A percentile compares a stretch with the other conserved stretches of the same genome.
These are phyloP conservation scores for Cydia splendana DNA, from an alignment of 1,140 invertebrate species.

Conservation along the genomic window DNA sequence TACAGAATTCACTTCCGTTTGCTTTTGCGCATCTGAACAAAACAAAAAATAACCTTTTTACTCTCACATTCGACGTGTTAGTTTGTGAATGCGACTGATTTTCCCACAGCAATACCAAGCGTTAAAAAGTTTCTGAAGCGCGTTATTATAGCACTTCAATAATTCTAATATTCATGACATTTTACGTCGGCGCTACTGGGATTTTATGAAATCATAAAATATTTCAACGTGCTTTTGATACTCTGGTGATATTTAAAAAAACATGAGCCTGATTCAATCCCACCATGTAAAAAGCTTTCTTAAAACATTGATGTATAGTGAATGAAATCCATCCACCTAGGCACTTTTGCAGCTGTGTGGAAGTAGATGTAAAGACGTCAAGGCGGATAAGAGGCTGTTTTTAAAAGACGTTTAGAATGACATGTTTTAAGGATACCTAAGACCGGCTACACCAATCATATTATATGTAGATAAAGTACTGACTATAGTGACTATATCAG, in stretches of 20 bases:
- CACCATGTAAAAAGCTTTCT: no score
- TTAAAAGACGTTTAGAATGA: no score
- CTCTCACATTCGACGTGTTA: neutral
- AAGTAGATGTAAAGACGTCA: no score
- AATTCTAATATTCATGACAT: constrained; percentile 1
- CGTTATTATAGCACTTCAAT: neutral
- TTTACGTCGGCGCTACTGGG: neutral
- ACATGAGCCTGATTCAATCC: neutral
- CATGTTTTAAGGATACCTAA: no score
- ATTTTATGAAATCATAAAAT: constrained; percentile 12
- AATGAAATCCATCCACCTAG: no score
- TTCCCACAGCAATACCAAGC: neutral
- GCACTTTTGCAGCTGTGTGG: no score
- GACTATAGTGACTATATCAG: no score
- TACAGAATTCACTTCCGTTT: constrained; percentile 23
- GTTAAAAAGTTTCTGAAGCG: neutral
- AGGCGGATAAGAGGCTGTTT: no score
- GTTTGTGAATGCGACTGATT: constrained; percentile 5
- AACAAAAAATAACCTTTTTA: neutral
- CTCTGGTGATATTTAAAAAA: neutral
- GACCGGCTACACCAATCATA: no score
- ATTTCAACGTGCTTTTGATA: neutral
- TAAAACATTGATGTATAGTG: no score
- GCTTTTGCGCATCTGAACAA: constrained; percentile 5
- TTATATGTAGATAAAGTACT: no score